Evolutionary conservation across 2,888 invertebrate genomes (phyloP).

Genomic region (Ormyrus rosae): DNA sequence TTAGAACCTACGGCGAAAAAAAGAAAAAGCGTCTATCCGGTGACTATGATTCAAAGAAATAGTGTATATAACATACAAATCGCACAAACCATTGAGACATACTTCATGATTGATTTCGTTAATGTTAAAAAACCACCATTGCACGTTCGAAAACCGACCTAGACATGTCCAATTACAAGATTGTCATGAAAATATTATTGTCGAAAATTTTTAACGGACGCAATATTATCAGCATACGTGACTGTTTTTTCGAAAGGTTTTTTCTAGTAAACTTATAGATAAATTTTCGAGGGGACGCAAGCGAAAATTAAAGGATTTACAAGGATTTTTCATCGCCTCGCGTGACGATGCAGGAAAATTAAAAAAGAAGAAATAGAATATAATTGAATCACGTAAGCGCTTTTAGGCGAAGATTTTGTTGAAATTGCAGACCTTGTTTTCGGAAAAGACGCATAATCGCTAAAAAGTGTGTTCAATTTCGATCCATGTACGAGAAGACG

Average conservation of each 20-base stretch:
- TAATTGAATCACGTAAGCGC: neutral
- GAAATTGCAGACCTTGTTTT: conserved; percentile 18
- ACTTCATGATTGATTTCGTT: conserved; percentile 11
- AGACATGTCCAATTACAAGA: conserved; percentile 8
- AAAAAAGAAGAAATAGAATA: conserved; percentile 1
- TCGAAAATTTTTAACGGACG: neutral
- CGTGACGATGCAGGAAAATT: conserved; percentile 1
- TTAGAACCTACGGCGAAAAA: conserved; percentile 23
- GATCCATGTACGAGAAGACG: neutral
- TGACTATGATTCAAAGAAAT: conserved; percentile 36
- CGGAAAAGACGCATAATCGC: conserved; percentile 19
- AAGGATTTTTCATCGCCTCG: conserved; percentile 11
- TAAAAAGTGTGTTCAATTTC: conserved; percentile 2
- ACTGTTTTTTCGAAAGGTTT: conserved; percentile 1
- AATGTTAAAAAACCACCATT: neutral
- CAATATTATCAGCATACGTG: neutral
- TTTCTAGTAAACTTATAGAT: conserved; percentile 3
- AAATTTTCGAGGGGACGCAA: neutral
- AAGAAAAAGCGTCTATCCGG: conserved; percentile 31
- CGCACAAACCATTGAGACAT: conserved; percentile 15
- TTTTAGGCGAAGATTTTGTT: neutral
- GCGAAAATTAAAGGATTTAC: conserved; percentile 22
- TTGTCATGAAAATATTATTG: neutral
- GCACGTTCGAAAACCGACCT: conserved; percentile 29
- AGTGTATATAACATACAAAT: conserved; percentile 8